A percentile compares a stretch with the other conserved stretches of the same genome.
Evolutionary conservation across 2,113 vertebrate genomes (phyloP).

Genomic region (Macroglossus sobrinus): DNA sequence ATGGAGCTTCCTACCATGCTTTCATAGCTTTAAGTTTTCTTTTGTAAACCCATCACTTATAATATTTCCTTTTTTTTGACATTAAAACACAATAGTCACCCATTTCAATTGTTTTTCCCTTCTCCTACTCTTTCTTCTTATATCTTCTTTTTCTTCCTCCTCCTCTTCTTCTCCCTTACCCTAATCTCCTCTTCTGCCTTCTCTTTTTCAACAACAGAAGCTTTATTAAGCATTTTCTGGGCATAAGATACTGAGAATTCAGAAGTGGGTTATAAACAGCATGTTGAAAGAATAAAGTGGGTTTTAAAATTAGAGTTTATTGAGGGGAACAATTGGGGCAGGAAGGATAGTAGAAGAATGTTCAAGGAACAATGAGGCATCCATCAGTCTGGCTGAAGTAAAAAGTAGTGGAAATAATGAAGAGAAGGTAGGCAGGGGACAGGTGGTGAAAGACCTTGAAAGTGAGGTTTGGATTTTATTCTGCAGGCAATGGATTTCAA

Average conservation of each 20-base stretch:
- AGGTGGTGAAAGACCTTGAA: neutral
- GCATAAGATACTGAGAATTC: neutral
- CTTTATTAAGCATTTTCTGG: slow-evolving; percentile 2
- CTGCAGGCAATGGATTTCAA: neutral
- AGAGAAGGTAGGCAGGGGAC: neutral
- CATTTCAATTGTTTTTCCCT: neutral
- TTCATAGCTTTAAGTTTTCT: neutral
- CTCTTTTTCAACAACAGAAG: neutral
- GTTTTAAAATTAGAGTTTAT: neutral
- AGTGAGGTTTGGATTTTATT: neutral
- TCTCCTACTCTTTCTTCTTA: neutral
- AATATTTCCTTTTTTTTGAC: neutral
- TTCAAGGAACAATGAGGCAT: neutral
- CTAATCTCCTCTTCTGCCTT: neutral
- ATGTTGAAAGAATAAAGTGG: neutral
- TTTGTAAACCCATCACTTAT: neutral
- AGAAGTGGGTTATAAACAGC: neutral
- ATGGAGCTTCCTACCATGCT: neutral
- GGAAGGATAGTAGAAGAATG: neutral
- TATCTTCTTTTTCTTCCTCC: neutral
- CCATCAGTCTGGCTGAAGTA: neutral
- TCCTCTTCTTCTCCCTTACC: neutral
- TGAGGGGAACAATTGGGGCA: neutral
- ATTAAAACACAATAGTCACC: neutral
- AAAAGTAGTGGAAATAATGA: neutral